phyloP scores from a whole-genome alignment of 1,140 invertebrate species.

The Acromyrmex heyeri region DNA sequence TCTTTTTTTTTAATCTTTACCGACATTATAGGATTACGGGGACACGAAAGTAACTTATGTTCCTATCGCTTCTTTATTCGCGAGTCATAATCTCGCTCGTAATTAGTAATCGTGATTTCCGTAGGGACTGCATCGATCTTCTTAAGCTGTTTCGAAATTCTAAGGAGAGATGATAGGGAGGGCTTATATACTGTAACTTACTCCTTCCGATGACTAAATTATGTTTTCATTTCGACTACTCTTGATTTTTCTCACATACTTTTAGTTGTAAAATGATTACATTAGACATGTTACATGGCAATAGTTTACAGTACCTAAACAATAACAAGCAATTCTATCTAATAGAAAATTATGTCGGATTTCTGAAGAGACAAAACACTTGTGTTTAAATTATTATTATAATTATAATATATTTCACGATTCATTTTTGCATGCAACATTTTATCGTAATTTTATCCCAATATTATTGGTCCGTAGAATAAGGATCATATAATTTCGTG shows the following conservation, averaged over 20 bases:
- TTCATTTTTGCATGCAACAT: conserved; percentile 22
- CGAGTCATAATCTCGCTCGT: conserved; percentile 41
- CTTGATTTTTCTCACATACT: neutral
- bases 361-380: neutral
- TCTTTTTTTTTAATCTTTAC: conserved; percentile 11
- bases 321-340: neutral
- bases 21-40: conserved; percentile 21
- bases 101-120: conserved; percentile 47
- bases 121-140: conserved; percentile 11
- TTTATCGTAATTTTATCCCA: neutral
- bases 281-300: neutral
- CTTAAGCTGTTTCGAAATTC: conserved; percentile 17
- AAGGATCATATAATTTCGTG: conserved; percentile 11
- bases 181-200: conserved; percentile 1
- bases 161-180: neutral
- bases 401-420: neutral
- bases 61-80: conserved; percentile 15
- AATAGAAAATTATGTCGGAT: neutral
- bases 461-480: neutral
- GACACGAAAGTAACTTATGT: conserved; percentile 41
- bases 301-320: neutral
- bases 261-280: neutral
- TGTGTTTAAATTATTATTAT: neutral
- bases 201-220: conserved; percentile 4
- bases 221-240: neutral